Percentiles rank a stretch among this genome's conserved stretches.
phyloP scores from a whole-genome alignment of 2,888 invertebrate genomes.

The Zaprionus bogoriensis region DNA sequence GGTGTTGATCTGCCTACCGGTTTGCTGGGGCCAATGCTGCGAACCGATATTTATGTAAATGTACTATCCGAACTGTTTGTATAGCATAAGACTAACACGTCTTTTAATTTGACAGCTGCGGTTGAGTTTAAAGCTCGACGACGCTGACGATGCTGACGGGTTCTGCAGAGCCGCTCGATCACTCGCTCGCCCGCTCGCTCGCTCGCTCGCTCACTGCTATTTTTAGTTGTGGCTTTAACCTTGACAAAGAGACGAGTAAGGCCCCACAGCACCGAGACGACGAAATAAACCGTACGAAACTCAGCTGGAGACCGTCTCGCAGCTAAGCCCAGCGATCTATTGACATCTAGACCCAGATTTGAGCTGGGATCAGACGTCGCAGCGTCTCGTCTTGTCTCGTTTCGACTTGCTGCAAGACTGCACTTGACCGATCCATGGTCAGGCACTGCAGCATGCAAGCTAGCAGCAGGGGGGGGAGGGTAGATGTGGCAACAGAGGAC shows the following conservation, averaged over 20 bases:
- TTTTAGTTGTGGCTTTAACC: constrained; percentile 65
- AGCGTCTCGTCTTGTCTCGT: not conserved
- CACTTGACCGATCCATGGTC: no score
- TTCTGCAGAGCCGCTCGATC: constrained; percentile 51
- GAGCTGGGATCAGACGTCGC: constrained; percentile 45
- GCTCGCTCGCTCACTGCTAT: constrained; percentile 67
- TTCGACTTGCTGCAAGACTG: no score
- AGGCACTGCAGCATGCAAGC: no score
- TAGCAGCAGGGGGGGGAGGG: no score
- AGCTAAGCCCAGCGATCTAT: constrained; percentile 39
- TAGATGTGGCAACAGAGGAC: no score
- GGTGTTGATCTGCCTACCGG: constrained; percentile 56
- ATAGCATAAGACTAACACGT: constrained; percentile 60
- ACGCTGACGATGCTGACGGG: constrained; percentile 22
- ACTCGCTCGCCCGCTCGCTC: no score
- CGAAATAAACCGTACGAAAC: constrained; percentile 44
- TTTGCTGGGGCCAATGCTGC: constrained; percentile 44
- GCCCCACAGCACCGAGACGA: not conserved
- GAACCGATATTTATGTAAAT: constrained; percentile 52
- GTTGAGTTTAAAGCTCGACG: constrained; percentile 47
- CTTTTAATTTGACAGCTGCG: constrained; percentile 70
- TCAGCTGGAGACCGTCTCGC: constrained; percentile 22
- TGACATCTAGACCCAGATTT: constrained; percentile 74
- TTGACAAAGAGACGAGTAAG: constrained; percentile 33
- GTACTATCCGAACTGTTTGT: constrained; percentile 29